These are phyloP conservation scores for Diplazon laetatorius DNA, from an alignment of 2,888 invertebrate species.

Conservation along the genomic window DNA sequence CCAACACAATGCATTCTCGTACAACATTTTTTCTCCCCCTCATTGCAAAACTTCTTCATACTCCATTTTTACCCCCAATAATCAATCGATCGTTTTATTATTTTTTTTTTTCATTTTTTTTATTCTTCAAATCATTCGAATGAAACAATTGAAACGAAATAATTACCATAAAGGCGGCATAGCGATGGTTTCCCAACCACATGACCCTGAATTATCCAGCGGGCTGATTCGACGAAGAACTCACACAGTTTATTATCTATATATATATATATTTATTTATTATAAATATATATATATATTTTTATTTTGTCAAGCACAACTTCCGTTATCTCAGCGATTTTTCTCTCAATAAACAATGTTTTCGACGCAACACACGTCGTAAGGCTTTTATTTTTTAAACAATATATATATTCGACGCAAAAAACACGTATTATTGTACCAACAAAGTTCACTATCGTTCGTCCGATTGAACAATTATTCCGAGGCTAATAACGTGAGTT, in stretches of 20 bases:
- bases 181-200: slow-evolving; percentile 61
- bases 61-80: no score
- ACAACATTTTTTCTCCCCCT: not conserved
- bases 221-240: slow-evolving; percentile 49
- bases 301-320: not conserved
- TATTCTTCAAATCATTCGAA: not conserved
- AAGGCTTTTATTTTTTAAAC: not conserved
- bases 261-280: not conserved
- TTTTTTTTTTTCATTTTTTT: no score
- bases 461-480: not conserved
- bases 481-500: not conserved
- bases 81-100: no score
- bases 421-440: not conserved
- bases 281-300: slow-evolving; percentile 4
- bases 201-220: slow-evolving; percentile 64
- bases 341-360: no score
- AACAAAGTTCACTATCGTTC: not conserved
- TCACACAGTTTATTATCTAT: slow-evolving; percentile 28
- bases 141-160: slow-evolving; percentile 15
- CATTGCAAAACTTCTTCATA: not conserved
- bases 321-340: not conserved
- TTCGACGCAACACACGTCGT: not conserved
- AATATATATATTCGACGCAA: not conserved
- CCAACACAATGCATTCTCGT: not conserved
- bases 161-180: slow-evolving; percentile 69